Percentiles rank a stretch among this genome's conserved stretches.
These are phyloP conservation scores for Lordiphosa stackelbergi DNA, from an alignment of 1,140 invertebrate genomes.

Conservation along the genomic window DNA sequence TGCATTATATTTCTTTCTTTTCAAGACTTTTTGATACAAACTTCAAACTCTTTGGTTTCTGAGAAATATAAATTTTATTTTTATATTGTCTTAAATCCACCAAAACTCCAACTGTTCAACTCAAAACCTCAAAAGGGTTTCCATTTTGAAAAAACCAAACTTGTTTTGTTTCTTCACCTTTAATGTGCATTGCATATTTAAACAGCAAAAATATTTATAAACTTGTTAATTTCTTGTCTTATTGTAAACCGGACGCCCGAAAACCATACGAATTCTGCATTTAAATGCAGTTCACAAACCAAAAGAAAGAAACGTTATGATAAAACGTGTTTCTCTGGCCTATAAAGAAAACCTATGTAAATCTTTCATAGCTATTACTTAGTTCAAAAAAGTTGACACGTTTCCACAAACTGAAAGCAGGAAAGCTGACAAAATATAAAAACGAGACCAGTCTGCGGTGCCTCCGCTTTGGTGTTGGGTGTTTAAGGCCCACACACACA, in stretches of 20 bases:
- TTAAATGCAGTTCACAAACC: slow-evolving; percentile 24
- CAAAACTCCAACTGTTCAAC: background rate
- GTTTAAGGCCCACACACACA: slow-evolving; percentile 34
- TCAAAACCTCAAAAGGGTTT: slow-evolving; percentile 1
- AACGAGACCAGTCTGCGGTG: slow-evolving; percentile 45
- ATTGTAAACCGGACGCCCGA: slow-evolving; percentile 50
- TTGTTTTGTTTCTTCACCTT: slow-evolving; percentile 39
- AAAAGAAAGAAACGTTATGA: background rate
- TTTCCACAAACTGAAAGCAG: slow-evolving; percentile 22
- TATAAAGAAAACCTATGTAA: slow-evolving; percentile 46
- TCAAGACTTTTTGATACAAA: too few relatives aligned
- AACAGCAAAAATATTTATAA: slow-evolving; percentile 44
- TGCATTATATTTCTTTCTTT: too few relatives aligned
- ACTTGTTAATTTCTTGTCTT: slow-evolving; percentile 20
- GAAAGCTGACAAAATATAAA: slow-evolving; percentile 28
- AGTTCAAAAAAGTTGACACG: slow-evolving; percentile 46
- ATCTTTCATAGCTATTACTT: slow-evolving; percentile 34
- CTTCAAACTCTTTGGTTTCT: too few relatives aligned
- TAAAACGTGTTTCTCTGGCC: slow-evolving; percentile 38
- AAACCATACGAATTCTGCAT: slow-evolving; percentile 29
- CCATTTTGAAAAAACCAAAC: slow-evolving; percentile 20
- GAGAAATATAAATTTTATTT: too few relatives aligned
- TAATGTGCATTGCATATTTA: slow-evolving; percentile 50
- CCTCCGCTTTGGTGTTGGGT: slow-evolving; percentile 23
- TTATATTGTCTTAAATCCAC: too few relatives aligned